Evolutionary conservation across 2,797 vertebrate genomes (phyloP).

Genomic region (Oceanodroma leucorhoa): DNA sequence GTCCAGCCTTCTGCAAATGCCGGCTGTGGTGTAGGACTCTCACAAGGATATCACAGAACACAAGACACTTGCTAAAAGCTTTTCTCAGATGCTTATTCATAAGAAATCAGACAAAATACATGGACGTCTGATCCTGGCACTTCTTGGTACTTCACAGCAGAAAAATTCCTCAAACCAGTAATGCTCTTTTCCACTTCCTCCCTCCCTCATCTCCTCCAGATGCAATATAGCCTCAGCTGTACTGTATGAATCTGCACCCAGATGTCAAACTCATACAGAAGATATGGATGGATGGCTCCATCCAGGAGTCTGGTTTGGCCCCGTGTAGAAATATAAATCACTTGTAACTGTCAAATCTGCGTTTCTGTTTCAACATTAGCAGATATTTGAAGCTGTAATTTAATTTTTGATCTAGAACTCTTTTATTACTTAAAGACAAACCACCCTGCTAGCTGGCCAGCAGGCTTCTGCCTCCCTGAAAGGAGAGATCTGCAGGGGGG

Average conservation of each 20-base stretch:
- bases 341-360: neutral
- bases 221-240: neutral
- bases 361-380: neutral
- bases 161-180: neutral
- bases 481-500: rapidly evolving
- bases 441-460: neutral
- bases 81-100: neutral
- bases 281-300: neutral
- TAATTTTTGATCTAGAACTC: neutral
- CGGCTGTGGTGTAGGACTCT: neutral
- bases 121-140: neutral
- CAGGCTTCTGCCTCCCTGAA: neutral
- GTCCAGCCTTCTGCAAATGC: neutral
- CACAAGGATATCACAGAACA: rapidly evolving
- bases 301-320: neutral
- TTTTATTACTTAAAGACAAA: neutral
- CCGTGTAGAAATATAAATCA: neutral
- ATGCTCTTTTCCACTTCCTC: neutral
- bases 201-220: neutral
- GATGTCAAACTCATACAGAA: neutral
- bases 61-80: neutral
- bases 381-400: neutral
- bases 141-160: neutral
- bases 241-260: neutral
- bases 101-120: neutral